These are phyloP conservation scores for Uromys caudimaculatus DNA, from an alignment of 2,797 vertebrate species.

Conservation along the genomic window DNA sequence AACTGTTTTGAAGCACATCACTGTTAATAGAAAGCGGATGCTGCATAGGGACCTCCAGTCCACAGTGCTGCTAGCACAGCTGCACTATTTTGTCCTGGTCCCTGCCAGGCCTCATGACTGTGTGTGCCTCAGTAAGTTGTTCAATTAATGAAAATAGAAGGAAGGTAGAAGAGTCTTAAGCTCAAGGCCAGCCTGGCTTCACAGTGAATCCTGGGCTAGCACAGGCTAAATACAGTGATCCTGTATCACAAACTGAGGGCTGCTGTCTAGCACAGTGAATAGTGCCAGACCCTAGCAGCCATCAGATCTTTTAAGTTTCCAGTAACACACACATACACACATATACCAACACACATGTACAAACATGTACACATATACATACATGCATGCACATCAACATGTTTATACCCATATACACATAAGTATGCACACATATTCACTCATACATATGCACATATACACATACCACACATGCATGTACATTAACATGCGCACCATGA, in stretches of 20 bases:
- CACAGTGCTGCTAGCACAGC: accelerated
- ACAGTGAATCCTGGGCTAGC: neutral
- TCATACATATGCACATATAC: neutral
- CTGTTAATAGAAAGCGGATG: neutral
- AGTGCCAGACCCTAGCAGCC: neutral
- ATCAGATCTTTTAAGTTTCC: neutral
- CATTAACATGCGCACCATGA: neutral
- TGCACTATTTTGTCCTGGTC: neutral
- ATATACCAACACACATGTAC: neutral
- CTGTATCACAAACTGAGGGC: neutral
- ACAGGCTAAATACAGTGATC: neutral
- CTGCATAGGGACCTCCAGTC: accelerated
- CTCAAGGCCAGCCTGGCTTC: neutral
- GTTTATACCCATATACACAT: neutral
- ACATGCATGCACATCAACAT: neutral
- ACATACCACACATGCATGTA: neutral
- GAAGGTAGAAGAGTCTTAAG: neutral
- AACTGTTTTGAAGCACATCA: neutral
- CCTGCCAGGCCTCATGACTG: neutral
- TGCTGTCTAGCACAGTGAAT: neutral
- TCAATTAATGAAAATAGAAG: neutral
- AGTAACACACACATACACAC: neutral
- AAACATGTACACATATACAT: neutral
- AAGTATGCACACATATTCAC: neutral
- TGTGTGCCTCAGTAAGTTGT: neutral